Conservation (phyloP, 2,113 vertebrate species). For the Octodon degus region DNA sequence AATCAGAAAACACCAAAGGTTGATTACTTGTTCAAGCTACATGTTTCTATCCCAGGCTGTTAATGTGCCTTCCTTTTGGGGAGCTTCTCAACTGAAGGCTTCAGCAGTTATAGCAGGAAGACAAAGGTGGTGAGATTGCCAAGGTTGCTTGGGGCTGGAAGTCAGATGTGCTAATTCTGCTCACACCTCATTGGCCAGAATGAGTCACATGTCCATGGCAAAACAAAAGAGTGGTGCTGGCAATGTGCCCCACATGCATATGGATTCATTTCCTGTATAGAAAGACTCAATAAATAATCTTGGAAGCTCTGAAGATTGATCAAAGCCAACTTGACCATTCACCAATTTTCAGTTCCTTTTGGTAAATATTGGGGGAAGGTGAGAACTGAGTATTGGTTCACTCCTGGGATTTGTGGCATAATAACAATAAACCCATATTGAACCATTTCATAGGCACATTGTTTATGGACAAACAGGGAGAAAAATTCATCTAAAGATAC, state of each 20-base stretch:
- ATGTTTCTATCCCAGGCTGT: too few relatives aligned
- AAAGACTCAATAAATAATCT: not conserved
- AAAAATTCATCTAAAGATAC: not conserved
- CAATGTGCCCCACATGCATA: not conserved
- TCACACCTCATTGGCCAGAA: not conserved
- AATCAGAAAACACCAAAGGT: not conserved
- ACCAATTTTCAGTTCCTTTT: not conserved
- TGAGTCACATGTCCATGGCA: not conserved
- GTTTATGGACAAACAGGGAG: not conserved
- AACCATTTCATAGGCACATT: not conserved
- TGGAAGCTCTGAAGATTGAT: not conserved
- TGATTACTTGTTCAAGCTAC: not conserved
- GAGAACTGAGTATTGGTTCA: not conserved
- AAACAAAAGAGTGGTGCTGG: fast-evolving
- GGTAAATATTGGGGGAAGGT: not conserved
- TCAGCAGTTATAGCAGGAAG: not conserved
- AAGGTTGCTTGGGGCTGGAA: not conserved
- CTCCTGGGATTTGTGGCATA: too few relatives aligned
- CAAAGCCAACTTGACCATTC: not conserved
- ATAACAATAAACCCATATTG: not conserved
- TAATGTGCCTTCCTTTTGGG: not conserved
- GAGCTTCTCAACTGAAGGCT: not conserved
- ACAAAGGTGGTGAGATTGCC: not conserved
- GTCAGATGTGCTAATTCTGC: not conserved
- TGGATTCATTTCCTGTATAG: not conserved